These are phyloP conservation scores for Cirrhinus mrigala DNA, from an alignment of 2,797 vertebrate genomes.

Conservation along the genomic window DNA sequence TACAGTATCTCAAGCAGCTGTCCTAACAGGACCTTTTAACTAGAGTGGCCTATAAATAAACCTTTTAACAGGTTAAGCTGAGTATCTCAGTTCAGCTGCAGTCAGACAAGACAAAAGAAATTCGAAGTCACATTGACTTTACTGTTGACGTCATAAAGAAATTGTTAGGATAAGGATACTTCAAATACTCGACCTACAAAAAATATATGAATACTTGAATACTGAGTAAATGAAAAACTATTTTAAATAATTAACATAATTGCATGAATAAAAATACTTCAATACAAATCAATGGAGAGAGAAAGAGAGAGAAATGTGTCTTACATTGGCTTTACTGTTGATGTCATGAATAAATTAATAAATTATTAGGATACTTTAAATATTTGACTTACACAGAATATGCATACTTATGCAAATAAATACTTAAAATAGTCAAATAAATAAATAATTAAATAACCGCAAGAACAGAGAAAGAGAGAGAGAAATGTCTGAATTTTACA, in stretches of 20 bases:
- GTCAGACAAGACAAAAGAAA: background rate
- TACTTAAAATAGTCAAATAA: background rate
- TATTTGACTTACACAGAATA: background rate
- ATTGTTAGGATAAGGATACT: background rate
- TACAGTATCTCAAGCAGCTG: background rate
- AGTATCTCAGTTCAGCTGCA: background rate
- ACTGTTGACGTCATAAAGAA: background rate
- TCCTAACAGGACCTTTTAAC: constrained; percentile 26
- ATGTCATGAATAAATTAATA: background rate
- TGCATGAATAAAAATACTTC: background rate
- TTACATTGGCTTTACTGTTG: background rate
- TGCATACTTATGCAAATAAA: background rate
- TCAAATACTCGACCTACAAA: background rate
- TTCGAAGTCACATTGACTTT: background rate
- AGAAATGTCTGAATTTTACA: background rate
- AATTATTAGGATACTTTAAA: background rate
- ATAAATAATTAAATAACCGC: background rate
- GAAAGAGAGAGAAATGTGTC: background rate
- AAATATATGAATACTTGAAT: background rate
- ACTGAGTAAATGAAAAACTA: background rate
- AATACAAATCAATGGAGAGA: background rate
- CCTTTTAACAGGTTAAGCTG: constrained; percentile 3
- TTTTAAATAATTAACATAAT: background rate
- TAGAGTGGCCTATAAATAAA: background rate
- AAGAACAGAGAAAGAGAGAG: background rate